Conservation (phyloP, 2,797 vertebrate species). For the Kryptolebias ocellatus region DNA sequence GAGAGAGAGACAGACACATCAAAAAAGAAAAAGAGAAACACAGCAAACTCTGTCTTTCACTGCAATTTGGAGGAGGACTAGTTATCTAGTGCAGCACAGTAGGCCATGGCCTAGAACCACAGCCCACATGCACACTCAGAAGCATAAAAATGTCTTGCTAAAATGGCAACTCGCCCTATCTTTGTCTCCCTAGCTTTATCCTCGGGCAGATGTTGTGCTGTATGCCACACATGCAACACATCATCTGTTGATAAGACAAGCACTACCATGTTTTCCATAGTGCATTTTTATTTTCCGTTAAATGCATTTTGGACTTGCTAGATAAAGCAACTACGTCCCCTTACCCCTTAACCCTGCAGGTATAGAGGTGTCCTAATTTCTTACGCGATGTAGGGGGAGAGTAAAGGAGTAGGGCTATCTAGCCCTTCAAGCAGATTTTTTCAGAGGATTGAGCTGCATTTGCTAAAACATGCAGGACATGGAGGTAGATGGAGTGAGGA, state of each 20-base stretch:
- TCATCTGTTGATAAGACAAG: slow-evolving; percentile 10
- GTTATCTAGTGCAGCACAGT: slow-evolving; percentile 67
- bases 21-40: slow-evolving; percentile 40
- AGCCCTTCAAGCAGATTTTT: too few species aligned
- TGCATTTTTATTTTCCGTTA: background rate
- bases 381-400: too few species aligned
- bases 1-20: slow-evolving; percentile 64
- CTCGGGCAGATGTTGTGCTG: slow-evolving; percentile 2
- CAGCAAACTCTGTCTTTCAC: slow-evolving; percentile 57
- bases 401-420: too few species aligned
- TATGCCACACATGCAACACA: background rate
- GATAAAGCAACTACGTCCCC: too few species aligned
- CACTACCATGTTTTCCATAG: background rate
- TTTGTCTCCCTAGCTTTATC: slow-evolving; percentile 5
- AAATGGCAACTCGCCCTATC: slow-evolving; percentile 29
- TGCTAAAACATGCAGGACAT: too few species aligned
- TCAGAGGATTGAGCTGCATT: too few species aligned
- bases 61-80: slow-evolving; percentile 65
- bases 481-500: too few species aligned
- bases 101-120: slow-evolving; percentile 64
- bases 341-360: too few species aligned
- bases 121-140: slow-evolving; percentile 20
- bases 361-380: too few species aligned
- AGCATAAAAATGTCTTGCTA: background rate
- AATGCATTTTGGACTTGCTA: too few species aligned